A percentile compares a stretch with the other conserved stretches of the same genome.
Conservation (phyloP, 1,140 invertebrate genomes). For the Holotrichia oblita region DNA sequence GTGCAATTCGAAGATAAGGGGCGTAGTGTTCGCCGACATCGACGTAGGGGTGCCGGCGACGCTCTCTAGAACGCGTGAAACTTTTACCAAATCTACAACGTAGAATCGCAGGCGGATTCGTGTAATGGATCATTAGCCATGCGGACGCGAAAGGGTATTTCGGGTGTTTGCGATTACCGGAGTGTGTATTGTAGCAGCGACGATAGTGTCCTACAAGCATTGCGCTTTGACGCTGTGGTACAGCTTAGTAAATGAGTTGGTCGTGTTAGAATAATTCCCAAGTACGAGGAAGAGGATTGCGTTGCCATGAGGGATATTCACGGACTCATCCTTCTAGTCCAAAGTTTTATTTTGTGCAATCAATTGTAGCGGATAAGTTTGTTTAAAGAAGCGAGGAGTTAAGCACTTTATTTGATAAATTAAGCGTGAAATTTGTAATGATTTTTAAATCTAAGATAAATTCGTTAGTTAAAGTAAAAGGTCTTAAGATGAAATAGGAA, state of each 20-base stretch:
- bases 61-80: not conserved
- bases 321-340: not conserved
- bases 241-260: constrained; percentile 18
- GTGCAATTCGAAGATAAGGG: constrained; percentile 24
- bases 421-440: no score
- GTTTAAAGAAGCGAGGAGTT: not conserved
- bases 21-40: not conserved
- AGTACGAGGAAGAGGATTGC: not conserved
- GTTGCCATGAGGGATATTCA: not conserved
- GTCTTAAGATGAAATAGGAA: no score
- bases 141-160: not conserved
- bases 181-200: not conserved
- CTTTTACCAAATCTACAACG: not conserved
- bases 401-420: no score
- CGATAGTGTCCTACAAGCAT: not conserved
- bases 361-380: constrained; percentile 4
- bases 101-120: not conserved
- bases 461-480: no score
- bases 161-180: not conserved
- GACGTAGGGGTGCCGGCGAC: not conserved
- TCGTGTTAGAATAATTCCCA: not conserved
- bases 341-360: not conserved
- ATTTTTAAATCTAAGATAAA: no score
- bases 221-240: not conserved
- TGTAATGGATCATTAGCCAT: constrained; percentile 11